Conservation (phyloP, 2,888 invertebrate species). For the Gandaritis pyraliata region DNA sequence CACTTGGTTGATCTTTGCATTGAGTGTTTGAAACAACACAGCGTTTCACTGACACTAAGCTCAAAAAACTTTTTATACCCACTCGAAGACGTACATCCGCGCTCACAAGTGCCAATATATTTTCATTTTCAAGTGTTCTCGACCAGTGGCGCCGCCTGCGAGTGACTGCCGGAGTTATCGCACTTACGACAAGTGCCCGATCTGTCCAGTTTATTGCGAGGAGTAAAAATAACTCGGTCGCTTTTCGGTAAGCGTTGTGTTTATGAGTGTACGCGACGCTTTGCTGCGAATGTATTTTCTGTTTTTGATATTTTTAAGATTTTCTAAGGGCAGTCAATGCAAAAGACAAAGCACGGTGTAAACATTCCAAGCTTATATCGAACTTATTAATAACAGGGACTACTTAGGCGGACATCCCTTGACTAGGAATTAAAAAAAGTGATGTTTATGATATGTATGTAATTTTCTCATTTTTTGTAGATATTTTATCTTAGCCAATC, state of each 20-base stretch:
- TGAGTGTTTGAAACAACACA: no score
- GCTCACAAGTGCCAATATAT: slow-evolving; percentile 65
- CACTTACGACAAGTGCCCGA: slow-evolving; percentile 62
- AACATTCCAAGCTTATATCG: no score
- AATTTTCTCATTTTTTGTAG: no score
- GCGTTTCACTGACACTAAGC: slow-evolving; percentile 6
- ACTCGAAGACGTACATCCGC: slow-evolving; percentile 49
- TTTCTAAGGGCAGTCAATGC: no score
- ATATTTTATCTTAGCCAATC: background rate
- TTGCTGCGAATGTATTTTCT: background rate
- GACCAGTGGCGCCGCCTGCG: slow-evolving; percentile 68
- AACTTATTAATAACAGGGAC: no score
- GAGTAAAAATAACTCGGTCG: slow-evolving; percentile 56
- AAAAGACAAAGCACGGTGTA: no score
- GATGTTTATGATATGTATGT: no score
- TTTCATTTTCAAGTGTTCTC: slow-evolving; percentile 59
- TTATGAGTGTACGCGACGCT: slow-evolving; percentile 52
- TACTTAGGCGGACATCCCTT: no score
- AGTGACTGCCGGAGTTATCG: slow-evolving; percentile 73
- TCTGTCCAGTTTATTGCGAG: slow-evolving; percentile 62
- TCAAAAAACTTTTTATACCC: slow-evolving; percentile 24
- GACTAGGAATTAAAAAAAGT: no score
- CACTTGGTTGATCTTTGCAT: no score
- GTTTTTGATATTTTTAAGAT: background rate
- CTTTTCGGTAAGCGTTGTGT: slow-evolving; percentile 59